phyloP scores from a whole-genome alignment of 2,797 vertebrate genomes.

The Malurus splendens region DNA sequence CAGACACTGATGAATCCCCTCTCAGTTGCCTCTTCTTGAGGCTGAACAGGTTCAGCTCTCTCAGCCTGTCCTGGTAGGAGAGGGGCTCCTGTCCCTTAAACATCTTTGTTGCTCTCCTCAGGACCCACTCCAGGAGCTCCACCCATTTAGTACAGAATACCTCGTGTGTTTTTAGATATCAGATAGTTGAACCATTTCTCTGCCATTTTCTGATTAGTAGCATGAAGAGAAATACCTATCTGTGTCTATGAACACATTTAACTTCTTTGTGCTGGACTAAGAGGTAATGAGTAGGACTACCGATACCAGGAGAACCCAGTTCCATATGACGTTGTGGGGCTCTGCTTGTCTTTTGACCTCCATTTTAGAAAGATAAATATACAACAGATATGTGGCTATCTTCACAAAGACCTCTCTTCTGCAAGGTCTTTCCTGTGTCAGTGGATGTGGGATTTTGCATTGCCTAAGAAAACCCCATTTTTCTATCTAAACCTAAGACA shows the following conservation, averaged over 20 bases:
- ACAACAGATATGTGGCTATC: not conserved
- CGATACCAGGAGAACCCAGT: not conserved
- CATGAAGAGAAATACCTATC: not conserved
- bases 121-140: no score
- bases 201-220: not conserved
- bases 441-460: not conserved
- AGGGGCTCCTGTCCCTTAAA: not conserved
- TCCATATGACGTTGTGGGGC: not conserved
- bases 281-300: not conserved
- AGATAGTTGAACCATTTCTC: not conserved
- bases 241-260: not conserved
- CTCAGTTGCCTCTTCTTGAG: rapidly evolving
- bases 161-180: not conserved
- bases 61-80: not conserved
- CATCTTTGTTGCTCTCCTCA: not conserved
- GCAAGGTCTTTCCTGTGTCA: not conserved
- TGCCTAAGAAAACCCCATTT: not conserved
- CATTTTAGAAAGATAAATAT: not conserved
- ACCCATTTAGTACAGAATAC: not conserved
- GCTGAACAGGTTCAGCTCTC: not conserved
- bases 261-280: not conserved
- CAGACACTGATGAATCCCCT: not conserved
- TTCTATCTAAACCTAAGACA: not conserved
- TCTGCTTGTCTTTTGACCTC: not conserved
- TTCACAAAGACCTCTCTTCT: not conserved